Conservation (phyloP, 2,113 vertebrate species). For the Elachura formosa region DNA sequence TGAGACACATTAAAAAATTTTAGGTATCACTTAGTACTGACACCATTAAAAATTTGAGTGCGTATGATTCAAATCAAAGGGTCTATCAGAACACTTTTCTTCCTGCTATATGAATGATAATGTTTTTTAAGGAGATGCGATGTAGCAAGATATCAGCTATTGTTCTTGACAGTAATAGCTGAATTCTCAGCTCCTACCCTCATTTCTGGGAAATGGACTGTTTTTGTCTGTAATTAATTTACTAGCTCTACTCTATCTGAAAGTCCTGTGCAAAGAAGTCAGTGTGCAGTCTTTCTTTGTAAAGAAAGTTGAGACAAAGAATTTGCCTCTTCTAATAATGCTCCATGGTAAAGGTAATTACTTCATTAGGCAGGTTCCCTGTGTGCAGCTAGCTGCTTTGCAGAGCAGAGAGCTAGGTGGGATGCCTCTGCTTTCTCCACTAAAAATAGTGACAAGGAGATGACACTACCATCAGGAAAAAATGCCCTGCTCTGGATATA, state of each 20-base stretch:
- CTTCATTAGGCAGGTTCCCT: neutral
- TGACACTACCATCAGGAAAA: neutral
- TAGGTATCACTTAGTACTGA: neutral
- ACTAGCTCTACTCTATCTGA: neutral
- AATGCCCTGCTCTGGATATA: neutral
- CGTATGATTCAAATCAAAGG: neutral
- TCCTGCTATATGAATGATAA: neutral
- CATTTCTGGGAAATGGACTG: neutral
- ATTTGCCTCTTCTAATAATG: neutral
- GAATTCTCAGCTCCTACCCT: neutral
- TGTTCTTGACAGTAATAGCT: neutral
- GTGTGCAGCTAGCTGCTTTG: neutral
- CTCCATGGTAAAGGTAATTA: neutral
- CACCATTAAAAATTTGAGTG: neutral
- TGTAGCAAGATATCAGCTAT: neutral
- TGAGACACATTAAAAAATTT: neutral
- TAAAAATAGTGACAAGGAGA: neutral
- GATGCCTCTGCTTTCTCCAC: neutral
- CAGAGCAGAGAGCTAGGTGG: neutral
- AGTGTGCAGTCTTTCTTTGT: neutral
- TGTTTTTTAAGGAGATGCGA: neutral
- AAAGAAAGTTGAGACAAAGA: neutral
- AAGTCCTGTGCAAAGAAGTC: neutral
- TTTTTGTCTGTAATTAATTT: neutral
- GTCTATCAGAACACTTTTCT: neutral